Percentiles rank a stretch among this genome's conserved stretches.
phyloP scores from a whole-genome alignment of 2,888 invertebrate genomes.

The Papilio gigon region DNA sequence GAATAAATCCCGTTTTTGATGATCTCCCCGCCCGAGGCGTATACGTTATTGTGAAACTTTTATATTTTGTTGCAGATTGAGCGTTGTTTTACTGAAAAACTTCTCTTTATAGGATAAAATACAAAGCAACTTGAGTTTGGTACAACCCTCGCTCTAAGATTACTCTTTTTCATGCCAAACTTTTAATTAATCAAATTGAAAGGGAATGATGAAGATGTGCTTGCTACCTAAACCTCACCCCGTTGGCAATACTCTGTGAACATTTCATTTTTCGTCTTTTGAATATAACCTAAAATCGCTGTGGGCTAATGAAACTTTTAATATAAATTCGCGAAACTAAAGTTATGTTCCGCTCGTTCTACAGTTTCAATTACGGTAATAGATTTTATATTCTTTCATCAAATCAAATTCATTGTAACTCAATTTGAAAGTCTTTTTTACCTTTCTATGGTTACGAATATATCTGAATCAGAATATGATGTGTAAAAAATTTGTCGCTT shows the following conservation, averaged over 20 bases:
- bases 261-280: slow-evolving; percentile 25
- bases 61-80: slow-evolving; percentile 78
- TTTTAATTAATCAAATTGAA: slow-evolving; percentile 80
- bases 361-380: background rate
- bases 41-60: slow-evolving; percentile 80
- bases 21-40: slow-evolving; percentile 73
- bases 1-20: slow-evolving; percentile 69
- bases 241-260: slow-evolving; percentile 37
- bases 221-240: slow-evolving; percentile 39
- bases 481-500: too few relatives aligned
- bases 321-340: slow-evolving; percentile 1
- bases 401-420: too few relatives aligned
- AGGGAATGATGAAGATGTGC: slow-evolving; percentile 51
- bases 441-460: too few relatives aligned
- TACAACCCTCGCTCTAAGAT: slow-evolving; percentile 76
- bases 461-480: too few relatives aligned
- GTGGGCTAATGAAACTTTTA: slow-evolving; percentile 1
- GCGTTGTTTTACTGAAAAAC: slow-evolving; percentile 79
- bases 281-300: slow-evolving; percentile 20
- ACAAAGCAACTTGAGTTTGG: slow-evolving; percentile 76
- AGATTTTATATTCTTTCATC: background rate
- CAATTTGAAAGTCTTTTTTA: too few relatives aligned
- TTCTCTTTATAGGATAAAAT: slow-evolving; percentile 75
- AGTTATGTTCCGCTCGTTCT: slow-evolving; percentile 2
- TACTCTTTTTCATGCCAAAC: slow-evolving; percentile 72